These are phyloP conservation scores for Eubucco bourcierii DNA, from an alignment of 2,113 vertebrate genomes.

Conservation along the genomic window DNA sequence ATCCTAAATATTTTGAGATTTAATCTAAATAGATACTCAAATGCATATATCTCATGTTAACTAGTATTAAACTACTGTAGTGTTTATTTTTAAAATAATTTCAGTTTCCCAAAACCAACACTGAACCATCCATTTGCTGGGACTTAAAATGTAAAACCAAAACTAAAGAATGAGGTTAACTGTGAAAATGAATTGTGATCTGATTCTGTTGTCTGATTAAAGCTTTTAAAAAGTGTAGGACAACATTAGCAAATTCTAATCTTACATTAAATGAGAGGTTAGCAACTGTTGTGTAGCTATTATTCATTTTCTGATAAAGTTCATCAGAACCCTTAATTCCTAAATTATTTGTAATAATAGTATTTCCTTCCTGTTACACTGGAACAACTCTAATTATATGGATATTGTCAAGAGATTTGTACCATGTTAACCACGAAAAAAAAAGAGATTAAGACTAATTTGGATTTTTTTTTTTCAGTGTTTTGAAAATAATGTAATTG, in stretches of 20 bases:
- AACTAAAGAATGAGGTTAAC: slow-evolving; percentile 19
- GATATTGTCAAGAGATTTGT: background rate
- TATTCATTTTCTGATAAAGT: background rate
- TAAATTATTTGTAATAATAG: background rate
- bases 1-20: background rate
- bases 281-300: background rate
- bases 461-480: background rate
- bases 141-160: background rate
- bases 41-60: background rate
- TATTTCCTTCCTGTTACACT: background rate
- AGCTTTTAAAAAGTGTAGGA: background rate
- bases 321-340: background rate
- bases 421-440: background rate
- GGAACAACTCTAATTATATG: background rate
- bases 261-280: background rate
- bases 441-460: too few species aligned
- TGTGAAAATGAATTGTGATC: background rate
- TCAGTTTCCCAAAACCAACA: background rate
- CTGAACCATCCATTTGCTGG: slow-evolving; percentile 1
- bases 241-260: background rate
- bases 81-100: background rate
- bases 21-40: background rate
- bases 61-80: background rate
- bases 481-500: background rate
- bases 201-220: background rate